These are phyloP conservation scores for Clavelina lepadiformis DNA, from an alignment of 23 tunicate genomes.

Conservation along the genomic window DNA sequence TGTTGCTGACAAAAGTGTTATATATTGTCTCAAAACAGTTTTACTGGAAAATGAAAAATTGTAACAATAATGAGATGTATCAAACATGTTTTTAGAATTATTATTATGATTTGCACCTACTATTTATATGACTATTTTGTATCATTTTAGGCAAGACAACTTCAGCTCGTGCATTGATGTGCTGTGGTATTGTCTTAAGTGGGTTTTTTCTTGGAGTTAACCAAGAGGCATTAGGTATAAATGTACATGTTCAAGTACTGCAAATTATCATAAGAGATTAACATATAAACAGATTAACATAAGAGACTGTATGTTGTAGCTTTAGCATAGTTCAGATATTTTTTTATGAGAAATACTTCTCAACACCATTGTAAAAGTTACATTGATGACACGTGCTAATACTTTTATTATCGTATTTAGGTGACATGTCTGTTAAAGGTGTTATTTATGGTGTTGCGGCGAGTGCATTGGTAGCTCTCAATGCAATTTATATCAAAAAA, in stretches of 20 bases:
- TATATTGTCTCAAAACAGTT: too few species aligned
- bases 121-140: not conserved
- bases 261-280: too few species aligned
- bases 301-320: not conserved
- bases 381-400: not conserved
- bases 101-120: too few species aligned
- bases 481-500: conserved; percentile 93
- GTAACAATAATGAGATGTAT: too few species aligned
- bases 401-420: conserved; percentile 4
- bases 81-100: too few species aligned
- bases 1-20: too few species aligned
- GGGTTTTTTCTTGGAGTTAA: conserved; percentile 92
- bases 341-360: too few species aligned
- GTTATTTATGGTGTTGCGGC: conserved; percentile 86
- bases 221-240: conserved; percentile 73
- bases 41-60: too few species aligned
- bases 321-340: not conserved
- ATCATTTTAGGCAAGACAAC: conserved; percentile 53
- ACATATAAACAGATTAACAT: not conserved
- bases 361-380: not conserved
- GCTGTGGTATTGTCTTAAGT: conserved; percentile 63
- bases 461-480: conserved; percentile 83
- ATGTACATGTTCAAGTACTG: too few species aligned
- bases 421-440: conserved; percentile 70
- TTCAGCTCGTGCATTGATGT: conserved; percentile 40